Base-by-base conservation (phyloP, 2,888 invertebrate genomes). In the Leptinotarsa tumamoca region DNA sequence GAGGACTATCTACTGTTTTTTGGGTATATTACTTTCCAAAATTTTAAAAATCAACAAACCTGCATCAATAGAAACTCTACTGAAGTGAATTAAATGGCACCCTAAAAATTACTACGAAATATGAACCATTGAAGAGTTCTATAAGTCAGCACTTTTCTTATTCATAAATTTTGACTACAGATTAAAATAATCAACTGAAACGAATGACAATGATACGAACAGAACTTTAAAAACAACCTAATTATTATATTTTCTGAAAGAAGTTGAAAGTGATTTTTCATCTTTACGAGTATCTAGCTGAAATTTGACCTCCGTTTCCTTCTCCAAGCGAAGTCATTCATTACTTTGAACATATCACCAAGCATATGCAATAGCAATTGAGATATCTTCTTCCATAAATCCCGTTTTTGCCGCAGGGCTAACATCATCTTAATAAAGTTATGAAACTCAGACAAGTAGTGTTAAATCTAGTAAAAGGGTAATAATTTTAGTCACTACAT, bases 401-500 rank as follows among this genome's bases (percentile, higher is more conserved):
- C 67, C 67, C 51, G 67, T 15, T 15, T n/a, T 13, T 27, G 76
- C 67, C 73, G 63, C 51, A 23, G 68, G 77, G 72, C 75, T 23
- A 61, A 71, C 75, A 75, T 73, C 75, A 49, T 56, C 78, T 76
- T 78, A 78, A 78, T 78, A 78, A 78, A 78, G 78, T 78, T 78
- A 76, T 76, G 75, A 79, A 77, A 73, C 70, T 71, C 68, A 71
- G 72, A 76, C 78, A 76, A 78, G 77, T 73, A 81, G 85, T 85
- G 85, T 84, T 83, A 84, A 83, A 82, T 84, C 83, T 82, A 83
- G 81, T 82, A 81, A 82, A 81, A 80, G 81, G 79, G 80, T 79
- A 80, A 81, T 82, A 84, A 83, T 82, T 83, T 81, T 79, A 81
- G 80, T 77, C 78, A 77, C 82, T 81, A 79, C 80, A 82, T 81